Evolutionary conservation across 2,113 vertebrate species (phyloP).

Genomic region (Dascyllus trimaculatus): DNA sequence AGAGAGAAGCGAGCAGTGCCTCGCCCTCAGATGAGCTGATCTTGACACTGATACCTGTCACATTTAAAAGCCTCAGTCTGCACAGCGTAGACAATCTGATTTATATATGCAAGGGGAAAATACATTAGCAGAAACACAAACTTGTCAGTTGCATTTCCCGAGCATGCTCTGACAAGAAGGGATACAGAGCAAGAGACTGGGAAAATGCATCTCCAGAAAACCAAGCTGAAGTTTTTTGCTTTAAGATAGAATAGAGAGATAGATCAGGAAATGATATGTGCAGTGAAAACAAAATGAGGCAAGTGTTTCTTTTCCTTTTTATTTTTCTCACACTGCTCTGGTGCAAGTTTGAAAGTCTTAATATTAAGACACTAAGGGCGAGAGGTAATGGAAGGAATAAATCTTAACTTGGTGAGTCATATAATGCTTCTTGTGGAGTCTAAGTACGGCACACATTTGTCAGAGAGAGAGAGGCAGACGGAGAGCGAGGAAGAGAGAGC

Average conservation of each 20-base stretch:
- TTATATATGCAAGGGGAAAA: constrained; percentile 68
- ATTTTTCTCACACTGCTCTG: not conserved
- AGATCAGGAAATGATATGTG: constrained; percentile 10
- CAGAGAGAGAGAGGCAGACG: constrained; percentile 34
- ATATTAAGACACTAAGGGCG: constrained; percentile 56
- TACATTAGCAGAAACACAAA: constrained; percentile 58
- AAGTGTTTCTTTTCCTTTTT: not conserved
- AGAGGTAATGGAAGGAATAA: constrained; percentile 67
- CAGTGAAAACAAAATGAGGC: constrained; percentile 18
- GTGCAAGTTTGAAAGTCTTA: constrained; percentile 45
- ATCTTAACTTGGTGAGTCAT: constrained; percentile 69
- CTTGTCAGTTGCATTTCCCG: constrained; percentile 61
- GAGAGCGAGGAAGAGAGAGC: constrained; percentile 11
- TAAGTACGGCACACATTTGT: constrained; percentile 54
- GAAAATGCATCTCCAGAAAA: constrained; percentile 21
- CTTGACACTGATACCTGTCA: constrained; percentile 72
- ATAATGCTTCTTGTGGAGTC: constrained; percentile 49
- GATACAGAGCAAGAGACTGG: constrained; percentile 12
- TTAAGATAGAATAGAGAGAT: not conserved
- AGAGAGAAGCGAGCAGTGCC: constrained; percentile 42
- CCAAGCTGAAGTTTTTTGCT: constrained; percentile 30
- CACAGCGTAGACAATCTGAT: constrained; percentile 50
- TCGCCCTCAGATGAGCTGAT: constrained; percentile 66
- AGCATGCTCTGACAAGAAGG: constrained; percentile 51
- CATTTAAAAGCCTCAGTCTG: constrained; percentile 55